Base-by-base conservation (phyloP, 2,888 invertebrate genomes). In the Auanema sp. region DNA sequence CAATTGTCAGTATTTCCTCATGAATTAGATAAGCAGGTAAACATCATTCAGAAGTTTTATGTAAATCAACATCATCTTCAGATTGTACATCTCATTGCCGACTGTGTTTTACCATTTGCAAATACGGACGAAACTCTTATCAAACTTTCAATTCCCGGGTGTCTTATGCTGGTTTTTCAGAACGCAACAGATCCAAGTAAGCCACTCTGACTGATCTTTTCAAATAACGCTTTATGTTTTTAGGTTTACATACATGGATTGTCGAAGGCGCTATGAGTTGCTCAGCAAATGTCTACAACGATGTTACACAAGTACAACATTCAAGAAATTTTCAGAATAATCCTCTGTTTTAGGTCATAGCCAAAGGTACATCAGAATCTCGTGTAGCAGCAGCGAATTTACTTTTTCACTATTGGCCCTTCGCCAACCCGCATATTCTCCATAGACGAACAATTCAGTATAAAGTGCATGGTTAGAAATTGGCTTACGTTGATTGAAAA, bases 401-500 rank as follows among this genome's bases (percentile, higher is more conserved):
- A 44, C 88, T 98, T 55, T 97, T 98, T 86, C 94, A 96, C 87
- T 98, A 98, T 85, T 98, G 97, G 96, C 98, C 98, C 4, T 92
- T 95, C 3, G 91, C 97, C 81, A 94, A 96, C 85, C 91, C 94
- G 24, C 91, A 92, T 83, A 89, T 93, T 6, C 91, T 93, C 79
- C 96, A 96, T 84, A 88, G 93, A 60, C 91, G 91, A 81, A 91
- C 91, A 2, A 88, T 92, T 62, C 89, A 92, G 61, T 91, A 92
- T 81, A 92, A 92, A 87, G 90, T 92, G 81, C 90, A 91, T 71
- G 91, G 92, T 78, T 47, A 25, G n/a, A n/a, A 52, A 24, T 52
- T 11, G 14, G 12, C 43, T 43, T 12, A 43, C 14, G 12, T 12
- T n/a, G 10, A 11, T 50, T 14, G 51, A 16, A 24, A 44, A 23